A percentile compares a stretch with the other conserved stretches of the same genome.
phyloP scores from a whole-genome alignment of 2,888 invertebrate species.

The Ypsolopha sequella region DNA sequence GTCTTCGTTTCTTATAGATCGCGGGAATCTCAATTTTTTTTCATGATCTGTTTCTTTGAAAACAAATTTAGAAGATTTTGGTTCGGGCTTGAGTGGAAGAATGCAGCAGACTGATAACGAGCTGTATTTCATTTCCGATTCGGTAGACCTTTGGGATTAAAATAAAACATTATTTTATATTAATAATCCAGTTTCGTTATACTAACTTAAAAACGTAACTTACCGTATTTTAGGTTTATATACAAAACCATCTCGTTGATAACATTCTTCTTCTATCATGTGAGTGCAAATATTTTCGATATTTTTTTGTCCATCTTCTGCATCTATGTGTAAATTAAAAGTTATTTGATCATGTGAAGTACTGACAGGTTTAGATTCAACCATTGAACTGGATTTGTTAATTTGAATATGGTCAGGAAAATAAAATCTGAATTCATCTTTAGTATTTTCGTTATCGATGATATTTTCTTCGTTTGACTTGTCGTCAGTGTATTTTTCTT shows the following conservation, averaged over 20 bases:
- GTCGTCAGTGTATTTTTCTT: too few relatives aligned
- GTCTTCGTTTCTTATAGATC: conserved; percentile 19
- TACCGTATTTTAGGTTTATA: conserved; percentile 21
- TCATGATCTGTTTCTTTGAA: conserved; percentile 18
- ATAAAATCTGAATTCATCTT: conserved; percentile 28
- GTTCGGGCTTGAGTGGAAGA: conserved; percentile 21
- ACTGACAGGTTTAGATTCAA: conserved; percentile 5
- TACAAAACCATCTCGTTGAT: conserved; percentile 27
- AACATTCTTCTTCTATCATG: conserved; percentile 34
- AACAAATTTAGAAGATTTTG: conserved; percentile 15
- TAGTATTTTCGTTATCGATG: conserved; percentile 4
- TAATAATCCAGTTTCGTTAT: not conserved
- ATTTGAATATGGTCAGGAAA: conserved; percentile 21
- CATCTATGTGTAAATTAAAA: conserved; percentile 12
- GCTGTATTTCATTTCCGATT: conserved; percentile 1
- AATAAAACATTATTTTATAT: not conserved
- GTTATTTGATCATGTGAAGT: conserved; percentile 14
- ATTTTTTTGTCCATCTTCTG: conserved; percentile 8
- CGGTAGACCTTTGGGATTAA: not conserved
- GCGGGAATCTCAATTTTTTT: not conserved
- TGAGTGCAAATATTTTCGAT: conserved; percentile 38
- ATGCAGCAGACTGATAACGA: conserved; percentile 33
- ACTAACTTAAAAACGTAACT: conserved; percentile 8
- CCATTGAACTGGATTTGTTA: not conserved
- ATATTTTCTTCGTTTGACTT: too few relatives aligned